Evolutionary conservation across 2,888 invertebrate species (phyloP), one percentile per base, ranked within the genome.

Genomic region (Tipula lateralis): DNA sequence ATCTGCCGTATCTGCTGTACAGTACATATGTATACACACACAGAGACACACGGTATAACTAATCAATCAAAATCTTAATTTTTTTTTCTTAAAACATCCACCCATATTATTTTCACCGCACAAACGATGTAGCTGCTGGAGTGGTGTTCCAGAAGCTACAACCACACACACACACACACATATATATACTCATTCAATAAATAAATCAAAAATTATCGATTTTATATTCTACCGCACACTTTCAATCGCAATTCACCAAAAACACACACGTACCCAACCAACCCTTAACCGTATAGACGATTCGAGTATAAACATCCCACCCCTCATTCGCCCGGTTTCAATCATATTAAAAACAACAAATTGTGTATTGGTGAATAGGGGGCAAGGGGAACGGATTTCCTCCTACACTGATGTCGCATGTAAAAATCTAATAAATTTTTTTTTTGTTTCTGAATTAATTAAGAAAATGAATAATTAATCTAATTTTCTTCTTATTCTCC

Each of bases 391-490:
- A 13, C 9, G 24, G 6, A 66, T 66, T 66, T 66, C 66, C 66
- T 66, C 66, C 66, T 66, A 66, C 66, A 24, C 66, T 66, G 19
- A 66, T 66, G 66, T 66, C 66, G 66, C 66, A 66, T 66, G 66
- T 66, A 66, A 19, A 66, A 66, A 66, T 66, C 66, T 66, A 66
- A 66, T 66, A 66, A 66, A 36, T 9, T 9, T 44, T 66, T 66
- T 66, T 66, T 66, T 66, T 66, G 66, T 66, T 66, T 66, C 24
- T 66, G 66, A 66, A 66, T 66, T 66, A 66, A 66, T 66, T 66
- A 19, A 66, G 66, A 66, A 66, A 66, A 66, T 66, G 66, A 66
- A 66, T 66, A 66, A 66, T 66, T 66, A 66, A 66, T 66, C 24
- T 66, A 66, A 66, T 66, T 66, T 66, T 66, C 66, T 44, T 44